Evolutionary conservation across 2,888 invertebrate genomes (phyloP), one percentile per base, ranked within the genome.

Genomic region (Cryptocephalus moraei): DNA sequence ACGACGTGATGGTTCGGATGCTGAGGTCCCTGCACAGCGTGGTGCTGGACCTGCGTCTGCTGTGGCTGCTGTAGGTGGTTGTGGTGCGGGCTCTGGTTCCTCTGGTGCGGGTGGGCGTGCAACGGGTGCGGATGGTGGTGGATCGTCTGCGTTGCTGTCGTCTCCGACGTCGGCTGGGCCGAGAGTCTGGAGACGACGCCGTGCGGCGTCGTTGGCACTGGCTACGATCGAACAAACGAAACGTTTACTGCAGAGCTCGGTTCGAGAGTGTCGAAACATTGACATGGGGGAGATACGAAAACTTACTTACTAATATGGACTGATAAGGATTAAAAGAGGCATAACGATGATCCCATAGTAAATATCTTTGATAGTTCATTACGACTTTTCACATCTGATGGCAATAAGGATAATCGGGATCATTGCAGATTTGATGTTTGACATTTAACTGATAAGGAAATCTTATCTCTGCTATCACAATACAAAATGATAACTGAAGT

Each of bases 71-170:
- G 36, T 13, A 46, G 48, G 34, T 43, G 45, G 34, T 34, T 49
- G 49, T 11, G 48, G 6, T 33, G 36, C 44, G n/a, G 44, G 11
- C 41, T 45, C 12, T 41, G 22, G 22, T 22, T 43, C 22, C 32
- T 42, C 42, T 43, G 51, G 32, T 47, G 47, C 11, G 39, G 39
- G 32, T 50, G 53, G 40, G 46, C 46, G 39, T 47, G 51, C 11
- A 43, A 41, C 8, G 49, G 55, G 11, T 47, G 52, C 9, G 57
- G 56, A 32, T 56, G 55, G 32, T 56, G 56, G n/a, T 54, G 56
- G 36, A 55, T 52, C 11, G 55, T 57, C 33, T 53, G 57, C 8
- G 55, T 48, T 1, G 52, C 50, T 13, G 51, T 51, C 12, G 52
- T 52, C 39, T 55, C 57, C 12, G 53, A 58, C 31, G 58, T 49